A percentile compares a stretch with the other conserved stretches of the same genome.
Conservation (phyloP, 2,888 invertebrate species). For the Andrena praecox region DNA sequence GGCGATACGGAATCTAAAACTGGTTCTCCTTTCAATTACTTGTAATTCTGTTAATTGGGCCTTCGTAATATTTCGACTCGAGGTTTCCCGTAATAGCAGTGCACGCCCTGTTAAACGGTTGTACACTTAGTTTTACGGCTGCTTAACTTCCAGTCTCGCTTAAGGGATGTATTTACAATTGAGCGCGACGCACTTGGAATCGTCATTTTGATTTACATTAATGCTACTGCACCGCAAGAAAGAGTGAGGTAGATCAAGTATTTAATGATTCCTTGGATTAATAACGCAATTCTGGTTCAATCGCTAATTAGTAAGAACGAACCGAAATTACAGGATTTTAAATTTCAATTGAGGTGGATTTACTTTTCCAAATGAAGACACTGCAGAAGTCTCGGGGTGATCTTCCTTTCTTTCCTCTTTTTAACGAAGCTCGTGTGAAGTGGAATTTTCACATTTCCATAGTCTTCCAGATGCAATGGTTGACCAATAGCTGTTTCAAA, state of each 20-base stretch:
- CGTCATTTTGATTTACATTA: constrained; percentile 13
- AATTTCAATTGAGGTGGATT: too few relatives aligned
- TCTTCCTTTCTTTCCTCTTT: too few relatives aligned
- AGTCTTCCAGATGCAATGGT: too few relatives aligned
- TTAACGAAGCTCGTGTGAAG: too few relatives aligned
- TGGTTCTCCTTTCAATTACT: constrained; percentile 54
- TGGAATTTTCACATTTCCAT: too few relatives aligned
- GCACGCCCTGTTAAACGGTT: constrained; percentile 44
- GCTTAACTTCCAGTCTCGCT: constrained; percentile 1
- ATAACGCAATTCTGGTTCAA: neutral
- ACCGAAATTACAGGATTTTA: too few relatives aligned
- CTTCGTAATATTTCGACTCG: constrained; percentile 26
- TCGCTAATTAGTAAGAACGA: neutral
- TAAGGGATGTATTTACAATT: constrained; percentile 1
- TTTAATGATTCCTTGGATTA: neutral
- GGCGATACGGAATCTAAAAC: constrained; percentile 39
- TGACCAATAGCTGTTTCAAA: too few relatives aligned
- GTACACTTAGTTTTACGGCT: constrained; percentile 43
- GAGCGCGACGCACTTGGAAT: constrained; percentile 3
- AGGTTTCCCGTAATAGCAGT: constrained; percentile 35
- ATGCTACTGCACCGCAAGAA: neutral
- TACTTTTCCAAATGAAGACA: too few relatives aligned
- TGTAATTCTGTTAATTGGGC: constrained; percentile 39
- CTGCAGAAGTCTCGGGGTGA: too few relatives aligned
- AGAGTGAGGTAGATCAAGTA: neutral